Percentiles rank a stretch among this genome's conserved stretches.
Conservation (phyloP, 2,888 invertebrate species). For the Parnassius smintheus region DNA sequence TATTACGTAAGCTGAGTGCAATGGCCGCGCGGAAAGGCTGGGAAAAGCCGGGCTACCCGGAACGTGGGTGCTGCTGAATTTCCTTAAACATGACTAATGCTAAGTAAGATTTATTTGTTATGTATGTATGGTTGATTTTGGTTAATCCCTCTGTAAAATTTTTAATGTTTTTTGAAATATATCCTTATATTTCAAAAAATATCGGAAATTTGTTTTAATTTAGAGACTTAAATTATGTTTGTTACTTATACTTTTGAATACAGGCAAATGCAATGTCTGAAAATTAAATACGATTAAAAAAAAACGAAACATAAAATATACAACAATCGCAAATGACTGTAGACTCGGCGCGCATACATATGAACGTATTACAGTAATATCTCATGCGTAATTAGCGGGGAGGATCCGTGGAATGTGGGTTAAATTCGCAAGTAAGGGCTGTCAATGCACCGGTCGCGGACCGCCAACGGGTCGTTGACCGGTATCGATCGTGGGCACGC, state of each 20-base stretch:
- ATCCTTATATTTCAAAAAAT: too few relatives aligned
- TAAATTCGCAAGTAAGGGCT: constrained; percentile 57
- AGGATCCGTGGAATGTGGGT: constrained; percentile 58
- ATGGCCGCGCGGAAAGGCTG: constrained; percentile 70
- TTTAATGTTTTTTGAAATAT: too few relatives aligned
- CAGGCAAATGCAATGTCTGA: too few relatives aligned
- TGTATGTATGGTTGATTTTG: background rate
- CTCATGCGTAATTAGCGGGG: constrained; percentile 65
- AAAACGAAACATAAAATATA: too few relatives aligned
- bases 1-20: constrained; percentile 77
- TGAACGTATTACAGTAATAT: constrained; percentile 13
- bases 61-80: constrained; percentile 42
- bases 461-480: constrained; percentile 73
- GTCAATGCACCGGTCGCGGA: constrained; percentile 70
- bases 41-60: constrained; percentile 45
- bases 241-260: too few relatives aligned
- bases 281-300: too few relatives aligned
- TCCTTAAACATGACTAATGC: constrained; percentile 32
- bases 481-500: constrained; percentile 74
- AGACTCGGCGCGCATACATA: constrained; percentile 8
- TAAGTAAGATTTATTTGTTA: too few relatives aligned
- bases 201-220: too few relatives aligned
- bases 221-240: too few relatives aligned
- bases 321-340: too few relatives aligned
- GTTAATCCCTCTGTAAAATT: background rate